Percentiles rank a stretch among this genome's conserved stretches.
phyloP scores from a whole-genome alignment of 2,797 vertebrate genomes.

The Peromyscus attwateri region DNA sequence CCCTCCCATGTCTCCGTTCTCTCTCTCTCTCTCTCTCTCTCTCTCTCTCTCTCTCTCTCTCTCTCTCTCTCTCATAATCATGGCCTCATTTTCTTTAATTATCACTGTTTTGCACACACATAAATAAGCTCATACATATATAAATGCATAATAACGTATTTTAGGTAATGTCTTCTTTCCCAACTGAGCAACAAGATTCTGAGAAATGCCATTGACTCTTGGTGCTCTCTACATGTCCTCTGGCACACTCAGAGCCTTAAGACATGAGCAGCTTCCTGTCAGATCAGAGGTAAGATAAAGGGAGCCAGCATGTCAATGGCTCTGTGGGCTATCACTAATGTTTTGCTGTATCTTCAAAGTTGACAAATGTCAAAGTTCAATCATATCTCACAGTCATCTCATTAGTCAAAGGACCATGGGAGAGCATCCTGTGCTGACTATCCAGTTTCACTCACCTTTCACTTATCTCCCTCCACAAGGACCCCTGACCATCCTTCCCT shows the following conservation, averaged over 20 bases:
- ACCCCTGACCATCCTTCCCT: accelerated
- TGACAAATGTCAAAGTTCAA: not conserved
- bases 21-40: not conserved
- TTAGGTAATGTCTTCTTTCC: not conserved
- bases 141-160: not conserved
- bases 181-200: not conserved
- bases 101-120: not conserved
- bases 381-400: not conserved
- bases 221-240: not conserved
- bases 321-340: not conserved
- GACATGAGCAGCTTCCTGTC: not conserved
- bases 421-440: not conserved
- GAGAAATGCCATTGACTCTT: not conserved
- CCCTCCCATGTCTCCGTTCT: no score
- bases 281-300: not conserved
- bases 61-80: no score
- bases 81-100: not conserved
- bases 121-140: not conserved
- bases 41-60: no score
- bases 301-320: no score
- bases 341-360: not conserved
- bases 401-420: not conserved
- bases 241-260: not conserved
- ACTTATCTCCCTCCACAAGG: not conserved
- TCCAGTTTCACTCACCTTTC: not conserved